Conservation (phyloP, 2,113 vertebrate genomes). For the Python bivittatus region DNA sequence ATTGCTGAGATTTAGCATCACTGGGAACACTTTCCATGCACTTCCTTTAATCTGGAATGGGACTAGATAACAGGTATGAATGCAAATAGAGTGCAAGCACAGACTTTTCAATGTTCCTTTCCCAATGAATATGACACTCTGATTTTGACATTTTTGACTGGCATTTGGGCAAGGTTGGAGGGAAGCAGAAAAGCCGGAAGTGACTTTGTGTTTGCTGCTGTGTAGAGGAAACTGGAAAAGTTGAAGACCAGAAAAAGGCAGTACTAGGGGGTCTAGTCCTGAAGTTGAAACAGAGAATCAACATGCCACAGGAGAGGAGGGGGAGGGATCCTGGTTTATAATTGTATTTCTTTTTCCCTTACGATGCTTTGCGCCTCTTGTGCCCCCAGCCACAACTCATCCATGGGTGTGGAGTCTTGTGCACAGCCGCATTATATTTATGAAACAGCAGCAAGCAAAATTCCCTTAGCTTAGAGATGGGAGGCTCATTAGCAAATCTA, state of each 20-base stretch:
- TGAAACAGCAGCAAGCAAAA: neutral
- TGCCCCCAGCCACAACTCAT: neutral
- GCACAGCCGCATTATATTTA: neutral
- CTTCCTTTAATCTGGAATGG: neutral
- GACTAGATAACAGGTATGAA: neutral
- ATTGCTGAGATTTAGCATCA: neutral
- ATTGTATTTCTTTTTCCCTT: too few species aligned
- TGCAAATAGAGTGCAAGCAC: neutral
- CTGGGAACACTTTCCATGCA: neutral
- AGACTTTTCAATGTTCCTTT: neutral
- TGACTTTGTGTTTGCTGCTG: neutral
- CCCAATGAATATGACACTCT: neutral
- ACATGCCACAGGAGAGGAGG: too few species aligned
- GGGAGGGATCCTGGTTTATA: too few species aligned
- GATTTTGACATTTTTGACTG: neutral
- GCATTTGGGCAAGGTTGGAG: neutral
- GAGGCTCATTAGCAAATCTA: constrained; percentile 52
- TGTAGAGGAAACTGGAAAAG: neutral
- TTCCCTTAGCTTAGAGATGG: constrained; percentile 45
- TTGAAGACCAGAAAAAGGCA: neutral
- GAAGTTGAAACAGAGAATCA: too few species aligned
- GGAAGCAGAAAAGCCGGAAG: neutral
- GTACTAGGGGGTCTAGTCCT: neutral
- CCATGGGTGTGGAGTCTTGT: neutral
- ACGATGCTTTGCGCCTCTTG: neutral